These are phyloP conservation scores for Acrocyrtus sp. DNA, from an alignment of 2,888 invertebrate genomes.

Conservation along the genomic window DNA sequence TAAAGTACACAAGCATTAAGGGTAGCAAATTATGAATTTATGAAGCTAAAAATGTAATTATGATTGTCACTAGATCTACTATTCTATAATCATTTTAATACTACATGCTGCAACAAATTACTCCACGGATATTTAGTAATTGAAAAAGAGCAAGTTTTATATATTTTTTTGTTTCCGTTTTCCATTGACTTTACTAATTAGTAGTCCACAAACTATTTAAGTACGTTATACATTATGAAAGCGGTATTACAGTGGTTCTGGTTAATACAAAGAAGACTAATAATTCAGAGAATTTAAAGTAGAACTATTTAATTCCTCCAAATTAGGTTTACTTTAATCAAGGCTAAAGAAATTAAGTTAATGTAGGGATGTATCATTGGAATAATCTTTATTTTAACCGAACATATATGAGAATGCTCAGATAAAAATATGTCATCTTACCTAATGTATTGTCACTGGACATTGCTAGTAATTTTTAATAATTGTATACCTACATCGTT, in stretches of 20 bases:
- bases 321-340: conserved; percentile 48
- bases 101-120: conserved; percentile 13
- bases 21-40: conserved; percentile 39
- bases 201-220: conserved; percentile 43
- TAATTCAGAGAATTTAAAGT: conserved; percentile 35
- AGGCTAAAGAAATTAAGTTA: conserved; percentile 42
- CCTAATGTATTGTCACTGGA: conserved; percentile 33
- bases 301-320: conserved; percentile 48
- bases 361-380: conserved; percentile 40
- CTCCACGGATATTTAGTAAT: conserved; percentile 31
- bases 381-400: conserved; percentile 18
- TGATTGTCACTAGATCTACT: conserved; percentile 35
- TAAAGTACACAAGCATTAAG: conserved; percentile 39
- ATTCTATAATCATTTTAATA: conserved; percentile 18
- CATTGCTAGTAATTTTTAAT: conserved; percentile 38
- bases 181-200: conserved; percentile 47
- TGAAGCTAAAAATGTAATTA: conserved; percentile 11
- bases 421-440: conserved; percentile 48
- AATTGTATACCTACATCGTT: conserved; percentile 21
- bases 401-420: conserved; percentile 43
- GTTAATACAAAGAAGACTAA: conserved; percentile 27
- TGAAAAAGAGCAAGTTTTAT: conserved; percentile 20
- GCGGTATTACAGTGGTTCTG: conserved; percentile 29
- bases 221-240: conserved; percentile 45
- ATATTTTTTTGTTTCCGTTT: conserved; percentile 34